A percentile compares a stretch with the other conserved stretches of the same genome.
These are phyloP conservation scores for Bombus superbus DNA, from an alignment of 1,140 invertebrate species.

Conservation along the genomic window DNA sequence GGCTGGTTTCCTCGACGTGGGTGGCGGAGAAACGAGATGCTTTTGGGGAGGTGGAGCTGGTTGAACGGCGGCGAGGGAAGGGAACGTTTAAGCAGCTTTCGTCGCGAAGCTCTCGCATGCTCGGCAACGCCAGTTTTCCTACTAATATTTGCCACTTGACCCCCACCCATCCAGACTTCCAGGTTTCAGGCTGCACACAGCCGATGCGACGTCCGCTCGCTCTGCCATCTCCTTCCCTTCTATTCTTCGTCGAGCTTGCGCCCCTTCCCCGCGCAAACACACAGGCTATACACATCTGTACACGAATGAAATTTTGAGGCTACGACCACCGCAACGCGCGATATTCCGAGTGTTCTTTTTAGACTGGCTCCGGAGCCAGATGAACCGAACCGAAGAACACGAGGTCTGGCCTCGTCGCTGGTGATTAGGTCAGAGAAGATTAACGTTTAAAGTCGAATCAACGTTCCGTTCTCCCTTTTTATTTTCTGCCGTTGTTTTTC, in stretches of 20 bases:
- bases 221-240: conserved; percentile 15
- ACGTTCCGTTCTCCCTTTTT: not conserved
- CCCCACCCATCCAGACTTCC: conserved; percentile 59
- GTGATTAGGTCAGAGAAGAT: conserved; percentile 11
- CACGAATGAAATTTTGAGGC: conserved; percentile 48
- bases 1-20: conserved; percentile 58
- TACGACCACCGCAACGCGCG: not conserved
- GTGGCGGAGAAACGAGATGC: conserved; percentile 49
- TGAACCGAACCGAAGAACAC: conserved; percentile 14
- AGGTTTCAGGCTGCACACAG: conserved; percentile 41
- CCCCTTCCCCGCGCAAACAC: conserved; percentile 32
- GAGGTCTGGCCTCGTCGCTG: not conserved
- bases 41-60: conserved; percentile 36
- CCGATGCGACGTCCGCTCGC: conserved; percentile 45
- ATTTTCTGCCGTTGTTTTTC: too few species aligned
- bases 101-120: conserved; percentile 75
- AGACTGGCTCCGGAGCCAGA: not conserved
- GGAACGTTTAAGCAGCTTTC: conserved; percentile 81
- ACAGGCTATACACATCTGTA: conserved; percentile 35
- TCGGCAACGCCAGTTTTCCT: conserved; percentile 78
- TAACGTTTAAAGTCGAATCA: conserved; percentile 11
- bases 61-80: conserved; percentile 45
- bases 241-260: conserved; percentile 21
- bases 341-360: conserved; percentile 40
- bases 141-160: conserved; percentile 83